phyloP scores from a whole-genome alignment of 2,888 invertebrate species.

The Mimas tiliae region DNA sequence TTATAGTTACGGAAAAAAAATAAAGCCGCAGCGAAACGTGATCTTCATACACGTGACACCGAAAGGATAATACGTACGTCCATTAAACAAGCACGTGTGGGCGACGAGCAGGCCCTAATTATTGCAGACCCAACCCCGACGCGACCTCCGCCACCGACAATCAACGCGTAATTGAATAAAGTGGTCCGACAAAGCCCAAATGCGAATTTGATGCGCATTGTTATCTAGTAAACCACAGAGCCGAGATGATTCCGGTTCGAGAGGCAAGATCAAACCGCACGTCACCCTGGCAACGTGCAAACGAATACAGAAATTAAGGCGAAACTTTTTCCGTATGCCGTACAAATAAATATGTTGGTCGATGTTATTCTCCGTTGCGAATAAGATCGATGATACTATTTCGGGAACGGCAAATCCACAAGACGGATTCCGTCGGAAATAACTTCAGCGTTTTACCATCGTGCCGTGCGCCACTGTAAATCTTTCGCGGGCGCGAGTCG shows the following conservation, averaged over 20 bases:
- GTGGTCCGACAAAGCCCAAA: conserved; percentile 68
- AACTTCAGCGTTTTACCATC: conserved; percentile 72
- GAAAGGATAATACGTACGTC: conserved; percentile 49
- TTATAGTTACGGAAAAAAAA: not conserved
- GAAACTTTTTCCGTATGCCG: conserved; percentile 58
- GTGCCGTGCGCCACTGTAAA: conserved; percentile 63
- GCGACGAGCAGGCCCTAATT: conserved; percentile 75
- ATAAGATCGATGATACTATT: conserved; percentile 82
- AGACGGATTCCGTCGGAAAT: conserved; percentile 79
- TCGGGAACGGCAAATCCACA: conserved; percentile 75
- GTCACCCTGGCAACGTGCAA: conserved; percentile 48
- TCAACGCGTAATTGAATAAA: conserved; percentile 79
- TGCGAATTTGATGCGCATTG: conserved; percentile 60
- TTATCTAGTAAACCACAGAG: conserved; percentile 32
- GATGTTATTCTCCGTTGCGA: conserved; percentile 68
- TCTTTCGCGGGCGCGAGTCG: conserved; percentile 70
- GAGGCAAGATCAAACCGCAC: not conserved
- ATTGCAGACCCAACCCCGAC: conserved; percentile 72
- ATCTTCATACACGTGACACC: conserved; percentile 16
- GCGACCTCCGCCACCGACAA: conserved; percentile 78
- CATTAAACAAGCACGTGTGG: conserved; percentile 67
- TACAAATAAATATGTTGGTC: conserved; percentile 68
- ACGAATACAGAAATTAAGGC: conserved; percentile 56
- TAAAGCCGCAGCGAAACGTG: not conserved
- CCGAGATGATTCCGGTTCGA: not conserved